A percentile compares a stretch with the other conserved stretches of the same genome.
Conservation (phyloP, 2,113 vertebrate genomes). For the Petroica traversi region DNA sequence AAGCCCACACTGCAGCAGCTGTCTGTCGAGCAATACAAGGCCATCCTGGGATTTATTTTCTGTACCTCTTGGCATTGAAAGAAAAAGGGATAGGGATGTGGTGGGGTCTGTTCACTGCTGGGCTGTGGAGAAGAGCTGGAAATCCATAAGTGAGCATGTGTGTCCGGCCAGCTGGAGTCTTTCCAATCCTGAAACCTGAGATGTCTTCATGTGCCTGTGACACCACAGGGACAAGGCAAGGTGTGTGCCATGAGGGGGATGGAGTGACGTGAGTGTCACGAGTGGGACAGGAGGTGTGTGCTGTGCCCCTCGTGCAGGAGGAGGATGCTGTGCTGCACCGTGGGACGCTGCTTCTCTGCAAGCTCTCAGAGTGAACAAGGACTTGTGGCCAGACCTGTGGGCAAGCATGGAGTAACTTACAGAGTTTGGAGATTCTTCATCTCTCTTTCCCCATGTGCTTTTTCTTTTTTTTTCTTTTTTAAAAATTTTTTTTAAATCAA, state of each 20-base stretch:
- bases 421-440: constrained; percentile 72
- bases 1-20: constrained; percentile 42
- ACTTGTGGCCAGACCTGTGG: constrained; percentile 78
- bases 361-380: constrained; percentile 52
- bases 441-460: constrained; percentile 10
- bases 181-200: background rate
- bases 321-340: accelerated
- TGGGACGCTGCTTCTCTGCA: background rate
- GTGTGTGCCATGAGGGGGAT: background rate
- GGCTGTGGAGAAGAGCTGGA: background rate
- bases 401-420: constrained; percentile 74
- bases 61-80: background rate
- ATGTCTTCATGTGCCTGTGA: background rate
- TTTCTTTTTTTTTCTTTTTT: constrained; percentile 39
- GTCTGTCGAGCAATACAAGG: constrained; percentile 72
- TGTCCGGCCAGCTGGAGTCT: background rate
- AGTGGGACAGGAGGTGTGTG: background rate
- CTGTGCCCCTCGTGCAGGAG: accelerated
- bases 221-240: background rate
- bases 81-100: background rate
- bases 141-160: background rate
- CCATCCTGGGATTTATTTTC: constrained; percentile 1
- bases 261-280: background rate
- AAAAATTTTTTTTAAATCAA: background rate
- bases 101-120: background rate